Evolutionary conservation across 2,888 invertebrate genomes (phyloP), one percentile per base, ranked within the genome.

Genomic region (Drosophila tripunctata): DNA sequence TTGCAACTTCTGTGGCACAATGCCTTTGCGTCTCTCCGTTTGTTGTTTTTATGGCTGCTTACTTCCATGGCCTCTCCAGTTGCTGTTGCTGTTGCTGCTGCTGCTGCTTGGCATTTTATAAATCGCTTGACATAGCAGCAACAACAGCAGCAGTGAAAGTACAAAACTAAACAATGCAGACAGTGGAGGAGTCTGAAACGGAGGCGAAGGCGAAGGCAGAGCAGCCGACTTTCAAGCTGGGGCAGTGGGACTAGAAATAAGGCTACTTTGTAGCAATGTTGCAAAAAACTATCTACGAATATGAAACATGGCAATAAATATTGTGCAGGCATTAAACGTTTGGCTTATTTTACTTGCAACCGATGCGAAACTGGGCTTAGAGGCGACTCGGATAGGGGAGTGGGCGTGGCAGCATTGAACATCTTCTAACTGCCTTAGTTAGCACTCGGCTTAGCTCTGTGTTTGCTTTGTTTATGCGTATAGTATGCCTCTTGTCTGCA

Each of bases 261-360:
- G 63, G 75, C 67, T 71, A 75, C 67, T 76, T 75, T 76, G 75
- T 76, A 65, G 62, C 74, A 62, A 51, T 61, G 58, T 27, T 10
- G 75, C 64, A 78, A 58, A 69, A 68, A 76, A 79, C 66, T 74
- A 67, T 69, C 65, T 70, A 76, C 65, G 87, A 87, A 83, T 87
- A 83, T 83, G 88, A 83, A 83, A 86, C 79, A 87, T 87, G 86
- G 88, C 83, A 87, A 87, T 83, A 83, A 83, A 83, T 87, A 83
- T 83, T 85, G 83, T 85, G 86, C 83, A 83, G 86, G 88, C 83
- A 87, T 87, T 83, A 83, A 83, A 82, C 83, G 88, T 79, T 85
- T 70, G 79, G 72, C 70, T 75, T 83, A 81, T 76, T 76, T 71
- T 60, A 69, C 79, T 87, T 69, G 67, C 65, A 81, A 60, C 70